Evolutionary conservation across 1,140 invertebrate species (phyloP), one percentile per base, ranked within the genome.

Genomic region (Choristoneura fumiferana): DNA sequence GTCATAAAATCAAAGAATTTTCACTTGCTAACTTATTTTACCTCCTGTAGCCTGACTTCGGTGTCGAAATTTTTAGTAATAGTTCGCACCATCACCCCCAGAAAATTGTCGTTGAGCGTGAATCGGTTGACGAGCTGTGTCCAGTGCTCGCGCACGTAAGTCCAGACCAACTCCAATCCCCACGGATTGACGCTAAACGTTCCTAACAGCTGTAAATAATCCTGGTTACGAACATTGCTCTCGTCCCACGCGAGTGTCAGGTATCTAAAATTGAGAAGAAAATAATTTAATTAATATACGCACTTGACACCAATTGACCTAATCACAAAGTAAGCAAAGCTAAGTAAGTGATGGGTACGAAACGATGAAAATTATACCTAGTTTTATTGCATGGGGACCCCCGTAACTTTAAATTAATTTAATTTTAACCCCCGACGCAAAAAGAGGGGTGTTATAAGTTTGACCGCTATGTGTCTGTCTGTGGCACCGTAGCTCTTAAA

Each of bases 161-260:
- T 92, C 96, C 96, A 98, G 0, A 96, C 93, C 0, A 97, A 72
- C 0, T 89, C 78, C 0, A 92, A 92, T 5, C 96, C 97, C 3
- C 92, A 87, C 0, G 95, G 94, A 82, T 97, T 98, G 0, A 36
- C 53, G 0, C 94, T 91, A 29, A 13, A 91, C 89, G 0, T 74
- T 77, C 0, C 98, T 67, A n/a, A 96, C 93, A 0, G 83, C 92
- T n/a, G n/a, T 49, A 97, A 93, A 69, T 96, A 96, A 84, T 98
- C 96, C 82, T 98, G 96, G 6, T 93, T 89, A 15, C 96, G 91
- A 0, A 98, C 93, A 54, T 94, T 91, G 0, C 80, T 92, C 65
- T 96, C 94, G 74, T 97, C 91, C 90, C 93, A 94, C 0, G 95
- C 93, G 53, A 94, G 87, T 0, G 12, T 91, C 81, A 67, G 95